Evolutionary conservation across 2,797 vertebrate genomes (phyloP).

Genomic region (Dendrocincla tyrannina): DNA sequence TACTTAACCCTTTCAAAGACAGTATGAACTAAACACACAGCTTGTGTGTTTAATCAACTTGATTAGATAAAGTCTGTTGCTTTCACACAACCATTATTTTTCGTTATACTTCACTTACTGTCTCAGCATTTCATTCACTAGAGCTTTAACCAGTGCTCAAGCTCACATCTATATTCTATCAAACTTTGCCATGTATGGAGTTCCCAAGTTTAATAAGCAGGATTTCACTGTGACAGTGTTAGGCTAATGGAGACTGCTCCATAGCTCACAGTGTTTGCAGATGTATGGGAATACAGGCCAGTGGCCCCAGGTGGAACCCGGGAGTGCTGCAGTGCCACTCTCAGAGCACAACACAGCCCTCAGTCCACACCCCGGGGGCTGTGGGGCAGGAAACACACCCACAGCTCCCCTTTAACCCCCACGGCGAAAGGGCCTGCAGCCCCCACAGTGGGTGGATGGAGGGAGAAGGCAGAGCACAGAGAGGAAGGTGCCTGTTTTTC

Average conservation of each 20-base stretch:
- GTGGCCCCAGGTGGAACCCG: fast-evolving
- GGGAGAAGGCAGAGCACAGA: background rate
- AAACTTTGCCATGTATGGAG: background rate
- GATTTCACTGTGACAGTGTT: background rate
- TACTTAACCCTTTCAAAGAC: background rate
- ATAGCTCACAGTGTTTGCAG: background rate
- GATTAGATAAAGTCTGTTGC: background rate
- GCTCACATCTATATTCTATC: background rate
- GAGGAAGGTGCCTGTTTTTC: background rate
- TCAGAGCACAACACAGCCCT: background rate
- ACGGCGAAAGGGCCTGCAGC: background rate
- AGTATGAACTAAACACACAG: background rate
- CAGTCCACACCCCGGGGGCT: background rate
- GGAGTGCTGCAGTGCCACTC: background rate
- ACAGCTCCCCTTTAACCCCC: background rate
- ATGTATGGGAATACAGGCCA: background rate
- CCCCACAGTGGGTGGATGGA: background rate
- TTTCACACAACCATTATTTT: background rate
- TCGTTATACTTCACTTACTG: background rate
- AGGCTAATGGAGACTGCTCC: background rate
- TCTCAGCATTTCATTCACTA: background rate
- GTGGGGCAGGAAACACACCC: background rate
- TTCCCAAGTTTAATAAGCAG: background rate
- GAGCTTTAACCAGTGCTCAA: background rate
- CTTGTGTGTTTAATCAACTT: background rate